Evolutionary conservation across 2,888 invertebrate genomes (phyloP).

Genomic region (Clanis bilineata): DNA sequence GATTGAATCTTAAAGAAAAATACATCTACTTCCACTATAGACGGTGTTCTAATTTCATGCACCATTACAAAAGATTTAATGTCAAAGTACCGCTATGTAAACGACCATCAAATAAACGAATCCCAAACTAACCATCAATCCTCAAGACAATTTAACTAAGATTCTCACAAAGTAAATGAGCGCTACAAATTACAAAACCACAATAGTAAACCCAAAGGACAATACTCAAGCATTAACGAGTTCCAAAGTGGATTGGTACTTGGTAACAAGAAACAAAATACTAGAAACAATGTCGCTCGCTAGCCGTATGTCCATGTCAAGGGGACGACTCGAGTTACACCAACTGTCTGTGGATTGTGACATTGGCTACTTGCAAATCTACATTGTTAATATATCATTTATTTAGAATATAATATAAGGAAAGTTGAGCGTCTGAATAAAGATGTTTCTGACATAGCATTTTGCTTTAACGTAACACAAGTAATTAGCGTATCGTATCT

Average conservation of each 20-base stretch:
- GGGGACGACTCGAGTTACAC: conserved; percentile 33
- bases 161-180: neutral
- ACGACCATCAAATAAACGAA: too few species aligned
- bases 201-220: neutral
- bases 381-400: neutral
- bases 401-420: too few species aligned
- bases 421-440: too few species aligned
- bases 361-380: neutral
- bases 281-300: conserved; percentile 6
- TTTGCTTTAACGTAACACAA: too few species aligned
- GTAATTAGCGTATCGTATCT: too few species aligned
- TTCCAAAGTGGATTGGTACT: neutral
- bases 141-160: neutral
- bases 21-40: too few species aligned
- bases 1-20: too few species aligned
- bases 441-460: too few species aligned
- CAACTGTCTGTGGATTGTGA: neutral
- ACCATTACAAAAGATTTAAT: too few species aligned
- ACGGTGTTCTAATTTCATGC: too few species aligned
- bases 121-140: neutral
- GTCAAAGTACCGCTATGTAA: too few species aligned
- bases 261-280: conserved; percentile 6
- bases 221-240: neutral
- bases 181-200: too few species aligned
- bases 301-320: conserved; percentile 25